Percentiles rank a stretch among this genome's conserved stretches.
These are phyloP conservation scores for Trisateles emortualis DNA, from an alignment of 2,888 invertebrate species.

Conservation along the genomic window DNA sequence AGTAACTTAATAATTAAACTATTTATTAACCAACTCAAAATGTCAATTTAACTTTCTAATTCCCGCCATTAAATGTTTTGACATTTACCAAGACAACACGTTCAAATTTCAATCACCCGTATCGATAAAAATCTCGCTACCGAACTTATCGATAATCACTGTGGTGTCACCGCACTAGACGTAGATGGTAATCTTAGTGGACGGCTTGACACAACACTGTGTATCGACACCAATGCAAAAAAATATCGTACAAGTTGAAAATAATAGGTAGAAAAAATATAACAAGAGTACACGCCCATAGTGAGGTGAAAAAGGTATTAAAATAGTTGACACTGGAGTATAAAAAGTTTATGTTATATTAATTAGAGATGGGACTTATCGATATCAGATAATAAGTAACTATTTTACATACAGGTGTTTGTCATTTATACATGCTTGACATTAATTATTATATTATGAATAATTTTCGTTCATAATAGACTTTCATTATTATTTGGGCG, in stretches of 20 bases:
- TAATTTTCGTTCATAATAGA: no score
- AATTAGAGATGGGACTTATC: slow-evolving; percentile 19
- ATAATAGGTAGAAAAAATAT: slow-evolving; percentile 44
- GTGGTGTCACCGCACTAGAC: slow-evolving; percentile 69
- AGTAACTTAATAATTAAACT: neutral
- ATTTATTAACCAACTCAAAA: slow-evolving; percentile 1
- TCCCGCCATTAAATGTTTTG: slow-evolving; percentile 38
- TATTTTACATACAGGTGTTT: slow-evolving; percentile 9
- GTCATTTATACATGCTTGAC: neutral
- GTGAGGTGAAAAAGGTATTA: slow-evolving; percentile 15
- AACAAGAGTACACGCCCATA: slow-evolving; percentile 20
- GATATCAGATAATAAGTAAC: slow-evolving; percentile 1
- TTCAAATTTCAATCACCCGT: slow-evolving; percentile 52
- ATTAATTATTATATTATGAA: slow-evolving; percentile 2
- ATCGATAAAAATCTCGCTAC: slow-evolving; percentile 61
- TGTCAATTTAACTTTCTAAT: slow-evolving; percentile 39
- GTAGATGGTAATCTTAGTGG: slow-evolving; percentile 60
- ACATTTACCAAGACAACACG: slow-evolving; percentile 45
- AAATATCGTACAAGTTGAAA: slow-evolving; percentile 42
- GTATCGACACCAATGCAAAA: slow-evolving; percentile 51
- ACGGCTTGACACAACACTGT: slow-evolving; percentile 53
- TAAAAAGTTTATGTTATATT: slow-evolving; percentile 15
- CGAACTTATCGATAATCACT: slow-evolving; percentile 66
- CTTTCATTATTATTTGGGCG: no score
- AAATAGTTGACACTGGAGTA: slow-evolving; percentile 12